These are phyloP conservation scores for Apamea monoglypha DNA, from an alignment of 2,888 invertebrate genomes.

Conservation along the genomic window DNA sequence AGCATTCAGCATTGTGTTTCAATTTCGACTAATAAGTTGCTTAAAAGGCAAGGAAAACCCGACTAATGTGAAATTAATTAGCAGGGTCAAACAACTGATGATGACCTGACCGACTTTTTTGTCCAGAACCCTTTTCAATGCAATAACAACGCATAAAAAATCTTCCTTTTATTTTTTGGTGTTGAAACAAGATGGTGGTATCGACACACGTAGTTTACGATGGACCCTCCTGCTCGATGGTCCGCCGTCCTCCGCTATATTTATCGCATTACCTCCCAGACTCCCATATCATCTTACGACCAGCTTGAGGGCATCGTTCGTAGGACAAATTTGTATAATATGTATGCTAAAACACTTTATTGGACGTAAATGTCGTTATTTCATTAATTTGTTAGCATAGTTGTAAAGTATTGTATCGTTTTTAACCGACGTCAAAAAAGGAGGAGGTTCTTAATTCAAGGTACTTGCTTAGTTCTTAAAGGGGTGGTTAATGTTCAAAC, in stretches of 20 bases:
- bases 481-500: background rate
- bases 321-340: constrained; percentile 51
- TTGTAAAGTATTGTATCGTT: background rate
- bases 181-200: constrained; percentile 34
- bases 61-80: constrained; percentile 17
- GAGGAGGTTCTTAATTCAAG: too few species aligned
- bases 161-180: constrained; percentile 33
- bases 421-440: background rate
- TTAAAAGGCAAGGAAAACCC: background rate
- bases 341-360: constrained; percentile 32
- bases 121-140: constrained; percentile 4
- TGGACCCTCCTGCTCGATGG: constrained; percentile 16
- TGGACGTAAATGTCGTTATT: constrained; percentile 17
- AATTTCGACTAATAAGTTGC: background rate
- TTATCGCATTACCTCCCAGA: constrained; percentile 42
- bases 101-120: constrained; percentile 8
- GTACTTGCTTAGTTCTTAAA: background rate
- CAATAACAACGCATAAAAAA: constrained; percentile 26
- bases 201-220: constrained; percentile 55
- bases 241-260: constrained; percentile 27
- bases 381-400: constrained; percentile 8
- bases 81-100: constrained; percentile 27
- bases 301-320: constrained; percentile 37
- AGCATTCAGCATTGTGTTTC: background rate
- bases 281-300: constrained; percentile 29